These are phyloP conservation scores for Arizona elegans DNA, from an alignment of 2,113 vertebrate genomes.

Conservation along the genomic window DNA sequence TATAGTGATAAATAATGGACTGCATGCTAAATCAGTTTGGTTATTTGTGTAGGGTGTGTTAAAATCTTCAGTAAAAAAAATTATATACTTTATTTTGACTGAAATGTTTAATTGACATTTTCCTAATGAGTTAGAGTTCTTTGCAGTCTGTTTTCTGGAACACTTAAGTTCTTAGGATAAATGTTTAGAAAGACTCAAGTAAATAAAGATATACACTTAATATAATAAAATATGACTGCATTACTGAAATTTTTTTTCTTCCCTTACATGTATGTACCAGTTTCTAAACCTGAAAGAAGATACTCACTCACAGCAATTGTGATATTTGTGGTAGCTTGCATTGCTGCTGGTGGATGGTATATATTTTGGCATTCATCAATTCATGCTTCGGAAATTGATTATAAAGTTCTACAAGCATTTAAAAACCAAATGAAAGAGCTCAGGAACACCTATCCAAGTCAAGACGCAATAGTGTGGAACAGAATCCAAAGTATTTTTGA, in stretches of 20 bases:
- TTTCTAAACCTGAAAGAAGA: constrained; percentile 7
- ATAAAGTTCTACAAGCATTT: constrained; percentile 60
- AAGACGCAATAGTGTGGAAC: constrained; percentile 81
- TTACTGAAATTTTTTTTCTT: constrained; percentile 13
- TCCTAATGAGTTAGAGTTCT: not conserved
- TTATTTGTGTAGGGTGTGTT: not conserved
- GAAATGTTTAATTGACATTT: not conserved
- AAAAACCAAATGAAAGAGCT: constrained; percentile 68
- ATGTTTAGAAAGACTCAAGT: not conserved
- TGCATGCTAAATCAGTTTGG: not conserved
- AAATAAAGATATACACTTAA: not conserved
- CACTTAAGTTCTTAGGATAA: not conserved
- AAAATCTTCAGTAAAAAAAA: not conserved
- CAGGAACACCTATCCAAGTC: constrained; percentile 73
- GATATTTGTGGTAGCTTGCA: not conserved
- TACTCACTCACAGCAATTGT: constrained; percentile 16
- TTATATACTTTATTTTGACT: not conserved
- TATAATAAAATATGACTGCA: constrained; percentile 17
- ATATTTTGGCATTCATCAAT: not conserved
- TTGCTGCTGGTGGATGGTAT: not conserved
- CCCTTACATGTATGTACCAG: constrained; percentile 18
- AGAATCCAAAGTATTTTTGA: constrained; percentile 76
- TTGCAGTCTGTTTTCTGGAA: not conserved
- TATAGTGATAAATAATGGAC: not conserved
- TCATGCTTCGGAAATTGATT: constrained; percentile 16